Percentiles rank a stretch among this genome's conserved stretches.
phyloP scores from a whole-genome alignment of 2,113 vertebrate genomes.

The Sceloporus tristichus region DNA sequence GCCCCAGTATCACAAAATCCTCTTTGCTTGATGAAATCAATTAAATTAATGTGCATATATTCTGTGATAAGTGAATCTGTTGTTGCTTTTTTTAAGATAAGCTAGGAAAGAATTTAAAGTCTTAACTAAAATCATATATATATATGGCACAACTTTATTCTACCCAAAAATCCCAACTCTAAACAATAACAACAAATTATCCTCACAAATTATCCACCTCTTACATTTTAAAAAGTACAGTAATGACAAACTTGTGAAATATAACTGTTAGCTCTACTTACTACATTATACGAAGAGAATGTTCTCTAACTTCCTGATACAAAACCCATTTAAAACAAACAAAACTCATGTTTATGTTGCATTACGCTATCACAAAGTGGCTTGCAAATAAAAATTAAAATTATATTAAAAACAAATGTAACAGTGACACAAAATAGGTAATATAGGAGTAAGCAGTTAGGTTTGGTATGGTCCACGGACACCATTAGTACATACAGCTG shows the following conservation, averaged over 20 bases:
- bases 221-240: not conserved
- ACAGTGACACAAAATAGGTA: not conserved
- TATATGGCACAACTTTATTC: not conserved
- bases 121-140: not conserved
- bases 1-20: not conserved
- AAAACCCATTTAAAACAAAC: not conserved
- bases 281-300: not conserved
- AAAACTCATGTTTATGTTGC: not conserved
- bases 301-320: not conserved
- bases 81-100: not conserved
- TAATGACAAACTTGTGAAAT: not conserved
- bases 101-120: not conserved
- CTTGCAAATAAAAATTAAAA: not conserved
- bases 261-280: not conserved
- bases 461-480: not conserved
- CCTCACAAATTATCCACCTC: not conserved
- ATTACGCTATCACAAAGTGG: not conserved
- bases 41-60: constrained; percentile 7
- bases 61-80: too few relatives aligned
- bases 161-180: not conserved
- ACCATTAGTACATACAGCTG: not conserved
- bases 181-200: not conserved
- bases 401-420: not conserved
- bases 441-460: not conserved
- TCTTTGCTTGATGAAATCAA: not conserved